Evolutionary conservation across 2,888 invertebrate species (phyloP), one percentile per base, ranked within the genome.

Genomic region (Drosophila infuscata): DNA sequence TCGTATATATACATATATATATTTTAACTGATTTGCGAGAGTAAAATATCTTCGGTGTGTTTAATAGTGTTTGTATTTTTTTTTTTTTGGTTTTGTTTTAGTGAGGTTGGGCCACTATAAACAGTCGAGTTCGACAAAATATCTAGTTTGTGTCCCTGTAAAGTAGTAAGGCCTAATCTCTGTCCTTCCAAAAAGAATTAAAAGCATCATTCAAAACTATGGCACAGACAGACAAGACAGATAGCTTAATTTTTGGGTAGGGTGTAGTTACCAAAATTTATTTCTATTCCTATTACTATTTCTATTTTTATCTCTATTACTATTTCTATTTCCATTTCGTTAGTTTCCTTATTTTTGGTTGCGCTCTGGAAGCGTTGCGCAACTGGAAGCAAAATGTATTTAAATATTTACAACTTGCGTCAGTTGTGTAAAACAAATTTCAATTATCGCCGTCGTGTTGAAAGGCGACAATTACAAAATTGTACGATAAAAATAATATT

Each of bases 41-140:
- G 41, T 43, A 43, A 0, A 20, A 20, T 20, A 20, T 43, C 41
- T 11, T 43, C 41, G 20, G 41, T 20, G n/a, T 20, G 3, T 41
- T n/a, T n/a, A 9, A n/a, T n/a, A 9, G 41, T 11, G 41, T 41
- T 9, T 41, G n/a, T 41, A 4, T 41, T n/a, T 41, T 1, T n/a
- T 2, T 9, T 41, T 8, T 4, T 9, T 0, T n/a, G 0, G n/a
- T n/a, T 4, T 0, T n/a, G 0, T 41, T 3, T 11, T 17, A 5
- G 17, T 17, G 35, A 15, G 35, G 35, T 36, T 36, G 35, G 35
- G 35, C 36, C 15, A 15, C 15, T 30, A 30, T 30, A 6, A 30
- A 4, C 5, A 5, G 30, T 30, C 4, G 30, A 4, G 30, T 25
- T 25, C 25, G 25, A 25, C 30, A 30, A 30, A 5, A 30, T 15